Conservation (phyloP, 2,797 vertebrate genomes). For the Poecile montanus region DNA sequence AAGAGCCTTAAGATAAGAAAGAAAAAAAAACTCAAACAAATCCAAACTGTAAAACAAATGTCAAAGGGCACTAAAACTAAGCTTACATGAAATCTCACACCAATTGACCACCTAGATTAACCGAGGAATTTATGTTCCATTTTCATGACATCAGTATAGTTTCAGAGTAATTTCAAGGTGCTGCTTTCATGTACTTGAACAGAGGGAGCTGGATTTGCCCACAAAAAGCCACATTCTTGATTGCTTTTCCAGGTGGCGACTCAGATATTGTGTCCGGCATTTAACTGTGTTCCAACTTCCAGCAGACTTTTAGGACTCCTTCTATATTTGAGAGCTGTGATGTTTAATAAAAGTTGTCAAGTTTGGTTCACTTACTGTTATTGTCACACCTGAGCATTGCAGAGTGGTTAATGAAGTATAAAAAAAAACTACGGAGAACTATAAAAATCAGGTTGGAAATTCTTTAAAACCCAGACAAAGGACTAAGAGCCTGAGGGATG, state of each 20-base stretch:
- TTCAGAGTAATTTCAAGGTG: constrained; percentile 10
- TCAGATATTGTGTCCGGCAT: not conserved
- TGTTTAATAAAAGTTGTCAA: not conserved
- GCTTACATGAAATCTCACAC: constrained; percentile 18
- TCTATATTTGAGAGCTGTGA: not conserved
- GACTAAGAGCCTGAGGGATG: not conserved
- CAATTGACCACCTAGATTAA: not conserved
- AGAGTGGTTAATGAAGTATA: not conserved
- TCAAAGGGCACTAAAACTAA: constrained; percentile 21
- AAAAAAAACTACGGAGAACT: not conserved
- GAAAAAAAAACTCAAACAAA: not conserved
- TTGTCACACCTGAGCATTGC: not conserved
- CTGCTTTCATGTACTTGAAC: not conserved
- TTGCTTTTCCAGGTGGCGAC: constrained; percentile 23
- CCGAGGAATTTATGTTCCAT: not conserved
- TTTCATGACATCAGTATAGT: not conserved
- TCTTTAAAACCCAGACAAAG: not conserved
- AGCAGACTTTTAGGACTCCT: not conserved
- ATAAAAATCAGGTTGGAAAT: not conserved
- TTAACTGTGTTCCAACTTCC: not conserved
- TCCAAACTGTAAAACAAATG: not conserved
- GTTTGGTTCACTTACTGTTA: not conserved
- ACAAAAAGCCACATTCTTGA: not conserved
- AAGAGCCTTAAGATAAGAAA: not conserved
- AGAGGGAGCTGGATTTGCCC: not conserved